Conservation (phyloP, 1,140 invertebrate species). For the Danaus plexippus region DNA sequence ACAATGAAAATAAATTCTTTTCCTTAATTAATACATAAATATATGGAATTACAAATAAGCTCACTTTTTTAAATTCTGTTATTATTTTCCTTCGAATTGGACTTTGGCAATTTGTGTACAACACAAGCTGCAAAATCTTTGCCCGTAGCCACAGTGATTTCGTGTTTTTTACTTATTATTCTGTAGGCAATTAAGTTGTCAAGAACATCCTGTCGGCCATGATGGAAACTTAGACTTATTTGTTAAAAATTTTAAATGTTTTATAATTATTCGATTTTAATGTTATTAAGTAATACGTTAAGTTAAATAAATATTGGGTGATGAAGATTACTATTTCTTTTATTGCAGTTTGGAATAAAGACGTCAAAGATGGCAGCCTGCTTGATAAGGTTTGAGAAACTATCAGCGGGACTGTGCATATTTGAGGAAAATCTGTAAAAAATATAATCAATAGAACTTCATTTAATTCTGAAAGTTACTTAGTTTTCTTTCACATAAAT, state of each 20-base stretch:
- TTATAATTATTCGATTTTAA: neutral
- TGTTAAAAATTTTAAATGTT: neutral
- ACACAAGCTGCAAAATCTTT: slow-evolving; percentile 33
- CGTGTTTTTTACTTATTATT: slow-evolving; percentile 29
- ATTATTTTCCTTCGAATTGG: slow-evolving; percentile 6
- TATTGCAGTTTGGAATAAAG: slow-evolving; percentile 20
- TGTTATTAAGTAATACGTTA: neutral
- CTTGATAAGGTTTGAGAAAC: slow-evolving; percentile 20
- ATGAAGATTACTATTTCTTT: slow-evolving; percentile 30
- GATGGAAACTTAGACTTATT: slow-evolving; percentile 7
- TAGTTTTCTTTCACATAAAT: too few relatives aligned
- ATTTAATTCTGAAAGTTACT: neutral
- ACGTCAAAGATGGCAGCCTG: slow-evolving; percentile 23
- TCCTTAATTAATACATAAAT: too few relatives aligned
- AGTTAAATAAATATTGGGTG: neutral
- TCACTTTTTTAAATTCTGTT: too few relatives aligned
- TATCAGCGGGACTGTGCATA: slow-evolving; percentile 29
- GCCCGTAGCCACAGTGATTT: slow-evolving; percentile 30
- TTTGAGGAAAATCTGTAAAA: slow-evolving; percentile 20
- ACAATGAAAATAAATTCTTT: too few relatives aligned
- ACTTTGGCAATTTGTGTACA: slow-evolving; percentile 26
- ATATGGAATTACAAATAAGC: too few relatives aligned
- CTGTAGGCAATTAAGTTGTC: slow-evolving; percentile 40
- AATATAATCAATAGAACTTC: slow-evolving; percentile 1
- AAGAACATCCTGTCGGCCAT: slow-evolving; percentile 43